Conservation (phyloP, 2,888 invertebrate species). For the Caenorhabditis becei region DNA sequence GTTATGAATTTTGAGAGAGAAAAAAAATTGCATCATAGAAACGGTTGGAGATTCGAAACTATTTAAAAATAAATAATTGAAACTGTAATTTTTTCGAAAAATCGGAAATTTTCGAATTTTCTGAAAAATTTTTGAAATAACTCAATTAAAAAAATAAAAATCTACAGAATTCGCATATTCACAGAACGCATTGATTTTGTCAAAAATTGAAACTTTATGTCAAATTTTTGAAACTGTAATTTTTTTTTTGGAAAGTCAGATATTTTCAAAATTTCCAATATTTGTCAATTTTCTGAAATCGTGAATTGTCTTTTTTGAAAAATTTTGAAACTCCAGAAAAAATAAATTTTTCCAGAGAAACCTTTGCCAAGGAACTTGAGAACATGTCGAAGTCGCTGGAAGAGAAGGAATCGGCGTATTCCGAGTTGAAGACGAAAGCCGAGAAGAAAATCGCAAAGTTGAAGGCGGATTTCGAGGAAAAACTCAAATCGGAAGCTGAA, state of each 20-base stretch:
- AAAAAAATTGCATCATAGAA: no score
- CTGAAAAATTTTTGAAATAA: background rate
- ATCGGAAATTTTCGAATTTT: background rate
- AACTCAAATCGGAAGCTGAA: slow-evolving; percentile 22
- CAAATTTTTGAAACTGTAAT: no score
- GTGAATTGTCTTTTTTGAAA: no score
- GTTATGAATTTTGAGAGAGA: no score
- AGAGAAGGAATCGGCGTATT: slow-evolving; percentile 40
- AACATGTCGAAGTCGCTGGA: slow-evolving; percentile 29
- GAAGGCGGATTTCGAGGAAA: slow-evolving; percentile 55
- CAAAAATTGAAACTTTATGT: no score
- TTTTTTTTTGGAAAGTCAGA: no score
- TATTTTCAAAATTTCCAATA: no score
- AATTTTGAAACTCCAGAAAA: background rate
- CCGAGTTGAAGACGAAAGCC: slow-evolving; percentile 55
- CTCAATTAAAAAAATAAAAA: background rate
- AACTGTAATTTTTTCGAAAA: slow-evolving; percentile 2
- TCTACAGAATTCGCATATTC: no score
- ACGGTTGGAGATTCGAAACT: no score
- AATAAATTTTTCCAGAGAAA: slow-evolving; percentile 50
- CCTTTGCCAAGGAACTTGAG: slow-evolving; percentile 56
- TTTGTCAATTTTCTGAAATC: no score
- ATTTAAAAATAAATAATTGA: no score
- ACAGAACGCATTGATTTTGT: no score
- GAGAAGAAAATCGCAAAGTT: slow-evolving; percentile 64